A percentile compares a stretch with the other conserved stretches of the same genome.
Evolutionary conservation across 2,797 vertebrate genomes (phyloP).

Genomic region (Novumbra hubbsi): DNA sequence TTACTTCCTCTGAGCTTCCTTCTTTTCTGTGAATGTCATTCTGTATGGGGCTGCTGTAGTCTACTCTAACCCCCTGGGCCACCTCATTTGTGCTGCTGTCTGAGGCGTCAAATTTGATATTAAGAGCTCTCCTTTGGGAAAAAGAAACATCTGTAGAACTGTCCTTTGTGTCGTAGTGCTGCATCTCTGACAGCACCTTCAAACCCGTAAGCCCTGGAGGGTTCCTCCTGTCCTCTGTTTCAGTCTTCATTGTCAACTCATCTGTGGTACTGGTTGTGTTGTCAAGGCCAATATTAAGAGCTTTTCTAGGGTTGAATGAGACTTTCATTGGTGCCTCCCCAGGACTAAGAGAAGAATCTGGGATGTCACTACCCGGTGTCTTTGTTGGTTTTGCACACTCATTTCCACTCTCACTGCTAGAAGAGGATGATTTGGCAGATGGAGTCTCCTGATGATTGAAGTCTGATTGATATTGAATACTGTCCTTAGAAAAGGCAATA

Average conservation of each 20-base stretch:
- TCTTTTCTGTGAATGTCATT: neutral
- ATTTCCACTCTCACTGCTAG: conserved; percentile 24
- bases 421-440: conserved; percentile 6
- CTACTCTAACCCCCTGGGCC: neutral
- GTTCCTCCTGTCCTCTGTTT: conserved; percentile 15
- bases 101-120: conserved; percentile 44
- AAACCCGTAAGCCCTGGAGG: conserved; percentile 60
- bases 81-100: conserved; percentile 39
- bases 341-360: conserved; percentile 28
- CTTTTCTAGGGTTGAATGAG: conserved; percentile 20
- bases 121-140: conserved; percentile 22
- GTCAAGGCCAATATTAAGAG: conserved; percentile 40
- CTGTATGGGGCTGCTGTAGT: neutral
- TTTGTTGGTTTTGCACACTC: neutral
- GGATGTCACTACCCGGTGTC: conserved; percentile 19
- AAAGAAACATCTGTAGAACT: conserved; percentile 8
- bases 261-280: conserved; percentile 42
- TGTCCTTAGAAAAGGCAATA: conserved; percentile 27
- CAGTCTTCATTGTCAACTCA: conserved; percentile 16
- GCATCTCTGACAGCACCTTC: conserved; percentile 56
- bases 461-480: conserved; percentile 2
- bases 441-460: conserved; percentile 17
- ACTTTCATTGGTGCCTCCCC: neutral
- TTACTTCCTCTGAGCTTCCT: neutral
- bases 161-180: conserved; percentile 46